Conservation (phyloP, 2,113 vertebrate genomes). For the Coregonus clupeaformis region DNA sequence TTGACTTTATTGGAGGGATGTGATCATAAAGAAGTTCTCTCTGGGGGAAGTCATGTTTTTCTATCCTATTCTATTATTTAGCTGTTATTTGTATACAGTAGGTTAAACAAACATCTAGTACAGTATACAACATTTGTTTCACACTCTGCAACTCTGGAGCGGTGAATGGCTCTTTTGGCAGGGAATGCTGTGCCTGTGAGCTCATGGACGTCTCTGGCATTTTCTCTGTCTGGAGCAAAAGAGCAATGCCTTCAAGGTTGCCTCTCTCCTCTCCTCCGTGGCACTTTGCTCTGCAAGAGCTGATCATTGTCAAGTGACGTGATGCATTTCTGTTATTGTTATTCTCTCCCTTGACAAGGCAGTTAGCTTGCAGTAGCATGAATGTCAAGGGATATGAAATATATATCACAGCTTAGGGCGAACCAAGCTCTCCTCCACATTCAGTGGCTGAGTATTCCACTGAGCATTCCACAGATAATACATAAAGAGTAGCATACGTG, state of each 20-base stretch:
- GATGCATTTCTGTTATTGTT: slow-evolving; percentile 12
- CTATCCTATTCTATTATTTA: no score
- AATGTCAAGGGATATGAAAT: slow-evolving; percentile 18
- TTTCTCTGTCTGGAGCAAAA: slow-evolving; percentile 1
- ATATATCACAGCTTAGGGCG: neutral
- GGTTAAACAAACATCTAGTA: no score
- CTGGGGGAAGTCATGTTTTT: no score
- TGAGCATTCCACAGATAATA: neutral
- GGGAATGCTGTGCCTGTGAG: neutral
- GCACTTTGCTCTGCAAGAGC: neutral
- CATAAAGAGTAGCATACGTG: neutral
- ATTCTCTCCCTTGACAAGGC: slow-evolving; percentile 12
- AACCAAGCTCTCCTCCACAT: neutral
- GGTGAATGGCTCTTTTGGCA: no score
- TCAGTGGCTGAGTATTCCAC: neutral
- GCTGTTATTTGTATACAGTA: no score
- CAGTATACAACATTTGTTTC: no score
- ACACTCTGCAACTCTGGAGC: neutral
- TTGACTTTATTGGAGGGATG: no score
- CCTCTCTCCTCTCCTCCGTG: neutral
- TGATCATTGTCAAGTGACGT: slow-evolving; percentile 19
- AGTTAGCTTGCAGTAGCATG: slow-evolving; percentile 11
- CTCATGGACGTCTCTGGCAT: slow-evolving; percentile 9
- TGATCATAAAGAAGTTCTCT: no score
- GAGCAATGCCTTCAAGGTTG: slow-evolving; percentile 1